Percentiles rank a stretch among this genome's conserved stretches.
Evolutionary conservation across 2,113 vertebrate species (phyloP).

Genomic region (Tenebrosternarchus preto): DNA sequence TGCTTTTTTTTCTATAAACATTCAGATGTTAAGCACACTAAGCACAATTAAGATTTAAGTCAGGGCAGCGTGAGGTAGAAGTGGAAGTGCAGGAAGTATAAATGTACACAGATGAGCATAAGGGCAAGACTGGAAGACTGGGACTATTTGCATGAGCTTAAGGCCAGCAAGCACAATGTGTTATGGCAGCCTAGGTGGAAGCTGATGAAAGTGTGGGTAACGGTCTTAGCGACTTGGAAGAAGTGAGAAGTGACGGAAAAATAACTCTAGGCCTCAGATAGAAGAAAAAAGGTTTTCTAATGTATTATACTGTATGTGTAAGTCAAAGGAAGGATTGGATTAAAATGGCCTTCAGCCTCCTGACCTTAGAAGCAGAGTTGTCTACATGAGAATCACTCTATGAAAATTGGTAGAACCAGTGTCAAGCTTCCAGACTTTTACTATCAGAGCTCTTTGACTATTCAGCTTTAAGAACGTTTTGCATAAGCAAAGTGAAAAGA

Average conservation of each 20-base stretch:
- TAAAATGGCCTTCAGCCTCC: not conserved
- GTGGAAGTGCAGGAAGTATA: too few relatives aligned
- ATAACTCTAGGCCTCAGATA: not conserved
- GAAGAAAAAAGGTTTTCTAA: conserved; percentile 8
- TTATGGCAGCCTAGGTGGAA: not conserved
- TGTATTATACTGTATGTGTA: not conserved
- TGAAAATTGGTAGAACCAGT: not conserved
- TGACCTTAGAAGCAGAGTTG: not conserved
- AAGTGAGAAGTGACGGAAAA: not conserved
- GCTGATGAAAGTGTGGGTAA: conserved; percentile 7
- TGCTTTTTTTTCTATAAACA: too few relatives aligned
- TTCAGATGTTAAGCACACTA: too few relatives aligned
- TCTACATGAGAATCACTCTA: not conserved
- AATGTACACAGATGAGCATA: too few relatives aligned
- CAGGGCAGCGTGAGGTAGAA: too few relatives aligned
- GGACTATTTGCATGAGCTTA: too few relatives aligned
- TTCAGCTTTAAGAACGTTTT: not conserved
- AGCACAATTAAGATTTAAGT: too few relatives aligned
- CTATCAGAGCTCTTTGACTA: not conserved
- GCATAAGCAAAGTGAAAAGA: not conserved
- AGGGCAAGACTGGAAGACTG: too few relatives aligned
- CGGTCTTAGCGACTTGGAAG: not conserved
- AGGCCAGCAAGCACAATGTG: not conserved
- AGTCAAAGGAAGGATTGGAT: conserved; percentile 5
- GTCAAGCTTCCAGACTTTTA: not conserved